A percentile compares a stretch with the other conserved stretches of the same genome.
Conservation (phyloP, 2,113 vertebrate species). For the Antechinus stuartii region DNA sequence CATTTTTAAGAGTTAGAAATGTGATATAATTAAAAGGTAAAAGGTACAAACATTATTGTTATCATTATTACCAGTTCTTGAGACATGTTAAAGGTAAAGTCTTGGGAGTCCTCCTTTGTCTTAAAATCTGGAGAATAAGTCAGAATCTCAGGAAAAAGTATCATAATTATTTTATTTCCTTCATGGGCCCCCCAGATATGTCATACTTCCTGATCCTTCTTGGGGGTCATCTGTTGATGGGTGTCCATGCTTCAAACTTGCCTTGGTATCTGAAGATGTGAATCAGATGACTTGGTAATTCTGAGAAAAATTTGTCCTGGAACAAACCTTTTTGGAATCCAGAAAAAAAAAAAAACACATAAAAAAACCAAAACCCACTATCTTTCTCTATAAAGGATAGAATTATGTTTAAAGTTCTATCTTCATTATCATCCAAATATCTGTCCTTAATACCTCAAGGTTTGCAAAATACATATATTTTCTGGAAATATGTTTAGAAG, state of each 20-base stretch:
- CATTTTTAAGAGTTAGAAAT: background rate
- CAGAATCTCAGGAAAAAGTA: background rate
- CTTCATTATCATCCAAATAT: background rate
- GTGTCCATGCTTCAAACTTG: background rate
- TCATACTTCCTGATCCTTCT: background rate
- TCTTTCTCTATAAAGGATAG: background rate
- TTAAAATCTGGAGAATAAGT: background rate
- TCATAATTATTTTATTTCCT: background rate
- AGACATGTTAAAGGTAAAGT: background rate
- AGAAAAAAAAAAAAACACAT: too few relatives aligned
- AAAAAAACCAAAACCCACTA: too few relatives aligned
- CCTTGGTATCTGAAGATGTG: background rate
- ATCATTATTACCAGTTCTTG: background rate
- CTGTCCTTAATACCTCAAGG: background rate
- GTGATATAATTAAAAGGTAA: background rate
- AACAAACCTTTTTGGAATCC: background rate
- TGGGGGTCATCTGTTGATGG: background rate
- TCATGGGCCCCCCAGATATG: background rate
- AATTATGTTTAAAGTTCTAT: background rate
- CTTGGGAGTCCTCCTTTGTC: background rate
- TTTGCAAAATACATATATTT: too few relatives aligned
- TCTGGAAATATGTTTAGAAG: too few relatives aligned
- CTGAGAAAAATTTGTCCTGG: background rate
- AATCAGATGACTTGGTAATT: background rate
- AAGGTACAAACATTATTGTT: background rate